A percentile compares a stretch with the other conserved stretches of the same genome.
Conservation (phyloP, 2,113 vertebrate genomes). For the Lonchura striata region DNA sequence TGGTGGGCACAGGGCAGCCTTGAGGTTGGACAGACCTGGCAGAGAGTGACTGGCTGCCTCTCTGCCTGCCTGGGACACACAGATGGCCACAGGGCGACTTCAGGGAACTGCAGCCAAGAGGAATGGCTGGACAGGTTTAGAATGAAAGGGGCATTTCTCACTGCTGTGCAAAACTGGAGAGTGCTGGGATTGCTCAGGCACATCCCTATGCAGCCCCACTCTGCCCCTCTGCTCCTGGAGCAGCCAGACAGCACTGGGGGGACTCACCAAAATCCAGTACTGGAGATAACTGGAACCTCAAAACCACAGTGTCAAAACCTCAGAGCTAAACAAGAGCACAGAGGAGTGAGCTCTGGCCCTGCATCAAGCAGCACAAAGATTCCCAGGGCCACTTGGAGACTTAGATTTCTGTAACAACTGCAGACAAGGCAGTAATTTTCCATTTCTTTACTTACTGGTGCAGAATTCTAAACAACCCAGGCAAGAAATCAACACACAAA, state of each 20-base stretch:
- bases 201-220: fast-evolving
- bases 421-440: not conserved
- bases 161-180: not conserved
- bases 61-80: fast-evolving
- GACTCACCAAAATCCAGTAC: not conserved
- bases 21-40: not conserved
- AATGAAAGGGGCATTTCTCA: not conserved
- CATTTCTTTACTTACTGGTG: not conserved
- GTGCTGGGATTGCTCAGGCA: not conserved
- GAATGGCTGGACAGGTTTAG: not conserved
- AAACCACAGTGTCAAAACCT: not conserved
- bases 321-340: not conserved
- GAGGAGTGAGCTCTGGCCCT: not conserved
- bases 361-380: not conserved
- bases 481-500: not conserved
- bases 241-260: not conserved
- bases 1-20: fast-evolving
- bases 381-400: not conserved
- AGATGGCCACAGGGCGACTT: fast-evolving
- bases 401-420: not conserved
- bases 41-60: not conserved
- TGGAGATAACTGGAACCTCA: not conserved
- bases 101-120: not conserved
- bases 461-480: not conserved
- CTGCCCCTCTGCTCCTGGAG: not conserved